Base-by-base conservation (phyloP, 1,140 invertebrate species). In the Arion vulgaris region DNA sequence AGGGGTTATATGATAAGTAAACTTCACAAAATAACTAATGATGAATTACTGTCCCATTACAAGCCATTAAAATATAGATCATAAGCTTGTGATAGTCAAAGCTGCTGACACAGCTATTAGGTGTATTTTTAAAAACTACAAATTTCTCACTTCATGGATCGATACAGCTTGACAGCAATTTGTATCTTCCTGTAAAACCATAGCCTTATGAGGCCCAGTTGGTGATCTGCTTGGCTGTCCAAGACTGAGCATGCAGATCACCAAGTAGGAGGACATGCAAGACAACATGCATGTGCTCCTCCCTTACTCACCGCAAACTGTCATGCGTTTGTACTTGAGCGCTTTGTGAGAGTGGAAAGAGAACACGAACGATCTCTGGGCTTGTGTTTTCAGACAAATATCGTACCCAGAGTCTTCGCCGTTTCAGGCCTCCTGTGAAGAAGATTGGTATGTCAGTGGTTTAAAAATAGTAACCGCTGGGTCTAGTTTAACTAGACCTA, bases 311-410 rank as follows among this genome's bases (percentile, higher is more conserved):
- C 78, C 78, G 78, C 78, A 80, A 80, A 80, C 32, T 71, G 78
- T 80, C 78, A 80, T 80, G 78, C 78, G 78, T 80, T 80, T 80
- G 62, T 71, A 80, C 78, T 80, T 80, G 4, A 51, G 78, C 34
- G 68, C 78, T 80, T 71, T 80, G 78, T 71, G 78, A 71, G 19
- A 71, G 78, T 9, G 78, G 78, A 71, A 80, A 80, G 66, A 80
- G 36, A 75, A 75, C 73, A 75, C 73, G 73, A 75, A 75, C 45
- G n/a, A 75, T 39, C 73, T 75, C 73, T 75, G 73, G 73, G 73
- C 45, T 75, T 75, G 73, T 75, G 73, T 28, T 75, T 75, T 75
- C 73, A 7, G 73, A 75, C 73, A 75, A 75, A 75, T 75, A 75
- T 75, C 73, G 39, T 28, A 75, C 73, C 73, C 73, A 75, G 73